phyloP scores from a whole-genome alignment of 2,113 vertebrate genomes.

The Myanophis thanlyinensis region DNA sequence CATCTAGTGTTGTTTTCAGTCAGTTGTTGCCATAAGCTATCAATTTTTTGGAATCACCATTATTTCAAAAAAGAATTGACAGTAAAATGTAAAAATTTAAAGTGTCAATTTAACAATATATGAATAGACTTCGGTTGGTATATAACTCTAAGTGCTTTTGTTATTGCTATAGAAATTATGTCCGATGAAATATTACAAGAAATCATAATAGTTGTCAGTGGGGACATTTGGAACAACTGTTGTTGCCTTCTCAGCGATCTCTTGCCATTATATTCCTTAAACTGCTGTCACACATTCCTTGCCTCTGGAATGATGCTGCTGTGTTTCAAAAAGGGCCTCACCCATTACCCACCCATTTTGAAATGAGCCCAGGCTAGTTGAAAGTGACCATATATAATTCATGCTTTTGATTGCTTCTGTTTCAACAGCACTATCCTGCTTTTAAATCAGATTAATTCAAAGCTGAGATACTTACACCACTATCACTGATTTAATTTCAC shows the following conservation, averaged over 20 bases:
- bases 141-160: too few relatives aligned
- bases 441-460: rapidly evolving
- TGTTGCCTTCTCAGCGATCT: background rate
- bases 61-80: background rate
- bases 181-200: background rate
- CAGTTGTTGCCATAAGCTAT: background rate
- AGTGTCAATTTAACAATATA: background rate
- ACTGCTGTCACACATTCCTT: background rate
- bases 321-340: background rate
- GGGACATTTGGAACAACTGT: background rate
- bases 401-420: rapidly evolving
- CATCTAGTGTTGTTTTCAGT: background rate
- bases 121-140: background rate
- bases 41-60: background rate
- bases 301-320: background rate
- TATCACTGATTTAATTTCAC: constrained; percentile 84
- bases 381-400: background rate
- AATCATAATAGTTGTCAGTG: background rate
- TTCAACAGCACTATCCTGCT: rapidly evolving
- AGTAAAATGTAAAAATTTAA: background rate
- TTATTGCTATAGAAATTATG: background rate
- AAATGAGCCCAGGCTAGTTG: background rate
- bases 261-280: background rate
- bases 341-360: background rate
- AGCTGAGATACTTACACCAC: constrained; percentile 68